Percentiles rank a stretch among this genome's conserved stretches.
phyloP scores from a whole-genome alignment of 2,888 invertebrate genomes.

The Liodrosophila aerea region DNA sequence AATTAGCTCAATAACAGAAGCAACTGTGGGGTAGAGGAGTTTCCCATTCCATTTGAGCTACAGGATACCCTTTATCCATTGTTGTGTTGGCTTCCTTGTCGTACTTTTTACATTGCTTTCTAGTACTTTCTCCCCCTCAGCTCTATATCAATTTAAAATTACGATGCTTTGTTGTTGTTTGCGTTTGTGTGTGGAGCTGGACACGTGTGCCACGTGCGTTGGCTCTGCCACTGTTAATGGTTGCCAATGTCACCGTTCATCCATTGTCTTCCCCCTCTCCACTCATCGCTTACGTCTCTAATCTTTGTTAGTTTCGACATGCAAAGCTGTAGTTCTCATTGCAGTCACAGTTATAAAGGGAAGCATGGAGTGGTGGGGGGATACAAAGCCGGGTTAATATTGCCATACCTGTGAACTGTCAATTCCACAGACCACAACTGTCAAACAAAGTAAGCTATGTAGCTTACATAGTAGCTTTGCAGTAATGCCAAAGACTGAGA shows the following conservation, averaged over 20 bases:
- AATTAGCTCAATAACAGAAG: constrained; percentile 14
- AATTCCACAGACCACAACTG: constrained; percentile 21
- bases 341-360: constrained; percentile 9
- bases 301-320: constrained; percentile 25
- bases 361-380: neutral
- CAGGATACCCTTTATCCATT: neutral
- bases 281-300: neutral
- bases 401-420: constrained; percentile 32
- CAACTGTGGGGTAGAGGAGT: neutral
- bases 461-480: no score
- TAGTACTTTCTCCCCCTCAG: constrained; percentile 4
- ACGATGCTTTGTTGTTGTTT: constrained; percentile 13
- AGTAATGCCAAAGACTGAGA: neutral
- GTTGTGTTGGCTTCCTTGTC: no score
- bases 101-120: constrained; percentile 33
- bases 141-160: constrained; percentile 44
- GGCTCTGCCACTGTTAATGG: constrained; percentile 20
- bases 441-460: neutral
- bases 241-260: constrained; percentile 21
- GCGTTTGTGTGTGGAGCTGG: constrained; percentile 20
- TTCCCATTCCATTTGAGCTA: constrained; percentile 10
- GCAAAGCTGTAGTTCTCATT: constrained; percentile 41
- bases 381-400: constrained; percentile 11
- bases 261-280: neutral
- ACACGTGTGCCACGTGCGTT: constrained; percentile 45